phyloP scores from a whole-genome alignment of 1,140 invertebrate genomes.

The Zaprionus vittiger region DNA sequence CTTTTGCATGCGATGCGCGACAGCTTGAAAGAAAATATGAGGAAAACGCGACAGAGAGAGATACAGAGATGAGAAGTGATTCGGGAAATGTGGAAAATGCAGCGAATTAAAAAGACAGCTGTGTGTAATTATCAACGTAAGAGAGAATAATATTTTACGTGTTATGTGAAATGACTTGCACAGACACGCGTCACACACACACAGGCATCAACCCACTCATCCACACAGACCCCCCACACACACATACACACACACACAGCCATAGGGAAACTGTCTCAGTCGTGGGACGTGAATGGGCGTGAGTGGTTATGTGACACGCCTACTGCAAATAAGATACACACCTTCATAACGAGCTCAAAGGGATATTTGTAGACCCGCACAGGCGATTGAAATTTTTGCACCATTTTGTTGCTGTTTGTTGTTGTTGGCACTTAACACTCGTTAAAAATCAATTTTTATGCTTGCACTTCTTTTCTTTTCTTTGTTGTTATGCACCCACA shows the following conservation, averaged over 20 bases:
- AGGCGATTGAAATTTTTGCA: constrained; percentile 98
- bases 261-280: not conserved
- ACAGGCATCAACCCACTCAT: constrained; percentile 26
- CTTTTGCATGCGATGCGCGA: constrained; percentile 46
- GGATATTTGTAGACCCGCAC: constrained; percentile 98
- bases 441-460: constrained; percentile 64
- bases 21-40: constrained; percentile 20
- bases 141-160: constrained; percentile 3
- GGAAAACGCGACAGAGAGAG: constrained; percentile 27
- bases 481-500: constrained; percentile 14
- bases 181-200: constrained; percentile 35
- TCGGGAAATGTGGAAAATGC: constrained; percentile 12
- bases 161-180: constrained; percentile 25
- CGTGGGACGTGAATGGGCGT: constrained; percentile 10
- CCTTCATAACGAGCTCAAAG: constrained; percentile 98
- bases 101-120: constrained; percentile 27
- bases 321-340: constrained; percentile 87
- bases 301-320: constrained; percentile 38
- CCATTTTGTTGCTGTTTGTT: constrained; percentile 88
- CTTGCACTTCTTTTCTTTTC: constrained; percentile 52
- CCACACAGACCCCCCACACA: not conserved
- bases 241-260: constrained; percentile 7
- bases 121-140: constrained; percentile 25
- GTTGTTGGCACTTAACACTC: constrained; percentile 48
- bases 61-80: constrained; percentile 12